A percentile compares a stretch with the other conserved stretches of the same genome.
Conservation (phyloP, 2,113 vertebrate genomes). For the Platysternon megacephalum region DNA sequence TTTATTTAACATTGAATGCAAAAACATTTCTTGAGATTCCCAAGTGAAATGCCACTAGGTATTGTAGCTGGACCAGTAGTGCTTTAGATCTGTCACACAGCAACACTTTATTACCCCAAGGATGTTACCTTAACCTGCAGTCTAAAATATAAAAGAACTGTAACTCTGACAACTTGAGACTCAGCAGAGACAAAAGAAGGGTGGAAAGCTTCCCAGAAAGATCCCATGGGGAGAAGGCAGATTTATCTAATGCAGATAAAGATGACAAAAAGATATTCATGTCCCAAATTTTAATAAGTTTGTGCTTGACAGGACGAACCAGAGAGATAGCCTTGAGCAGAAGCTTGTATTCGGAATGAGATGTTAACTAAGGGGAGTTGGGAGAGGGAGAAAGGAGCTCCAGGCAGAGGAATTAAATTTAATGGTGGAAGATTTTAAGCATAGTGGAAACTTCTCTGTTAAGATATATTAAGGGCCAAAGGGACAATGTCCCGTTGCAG, state of each 20-base stretch:
- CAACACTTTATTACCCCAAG: conserved; percentile 49
- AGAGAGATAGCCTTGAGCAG: conserved; percentile 35
- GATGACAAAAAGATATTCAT: conserved; percentile 64
- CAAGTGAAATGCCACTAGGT: background rate
- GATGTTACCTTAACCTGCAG: conserved; percentile 33
- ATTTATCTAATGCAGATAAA: conserved; percentile 69
- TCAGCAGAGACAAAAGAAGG: conserved; percentile 30
- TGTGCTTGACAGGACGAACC: conserved; percentile 44
- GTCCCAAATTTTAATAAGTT: conserved; percentile 59
- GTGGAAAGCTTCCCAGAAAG: conserved; percentile 28
- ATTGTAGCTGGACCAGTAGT: conserved; percentile 15
- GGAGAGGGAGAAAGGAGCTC: background rate
- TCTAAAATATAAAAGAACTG: conserved; percentile 64
- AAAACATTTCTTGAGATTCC: background rate
- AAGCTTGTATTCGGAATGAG: conserved; percentile 22
- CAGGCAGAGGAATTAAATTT: conserved; percentile 15
- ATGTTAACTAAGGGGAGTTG: conserved; percentile 16
- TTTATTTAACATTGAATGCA: conserved; percentile 7
- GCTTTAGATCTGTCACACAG: conserved; percentile 34
- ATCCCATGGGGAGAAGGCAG: conserved; percentile 11
- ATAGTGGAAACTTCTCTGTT: background rate
- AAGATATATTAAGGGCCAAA: background rate
- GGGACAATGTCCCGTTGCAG: background rate
- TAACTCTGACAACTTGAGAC: conserved; percentile 42
- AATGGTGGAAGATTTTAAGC: background rate